Evolutionary conservation across 2,113 vertebrate species (phyloP).

Genomic region (Semicossyphus pulcher): DNA sequence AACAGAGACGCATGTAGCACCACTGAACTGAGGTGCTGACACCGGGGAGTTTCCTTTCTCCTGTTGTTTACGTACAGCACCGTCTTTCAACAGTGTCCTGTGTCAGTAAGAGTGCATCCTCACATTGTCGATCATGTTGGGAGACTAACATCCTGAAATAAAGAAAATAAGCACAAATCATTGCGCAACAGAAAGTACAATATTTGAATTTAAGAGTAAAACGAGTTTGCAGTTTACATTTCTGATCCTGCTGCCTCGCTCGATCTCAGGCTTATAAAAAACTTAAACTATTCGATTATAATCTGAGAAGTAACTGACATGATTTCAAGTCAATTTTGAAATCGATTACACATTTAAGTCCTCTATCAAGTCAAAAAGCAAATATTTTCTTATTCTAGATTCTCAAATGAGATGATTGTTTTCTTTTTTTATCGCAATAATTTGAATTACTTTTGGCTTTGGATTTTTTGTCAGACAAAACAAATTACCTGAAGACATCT

Average conservation of each 20-base stretch:
- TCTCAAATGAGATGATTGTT: no score
- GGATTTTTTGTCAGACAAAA: no score
- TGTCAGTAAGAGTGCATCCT: constrained; percentile 79
- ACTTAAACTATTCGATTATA: background rate
- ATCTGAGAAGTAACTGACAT: background rate
- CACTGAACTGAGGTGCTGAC: background rate
- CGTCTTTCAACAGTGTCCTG: constrained; percentile 57
- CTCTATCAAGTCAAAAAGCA: no score
- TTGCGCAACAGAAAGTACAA: background rate
- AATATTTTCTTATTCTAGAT: no score
- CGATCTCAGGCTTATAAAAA: background rate
- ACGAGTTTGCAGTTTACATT: background rate
- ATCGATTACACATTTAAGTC: no score
- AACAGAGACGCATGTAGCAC: background rate
- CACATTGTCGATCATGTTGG: constrained; percentile 80
- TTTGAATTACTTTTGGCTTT: no score
- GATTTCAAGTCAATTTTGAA: background rate
- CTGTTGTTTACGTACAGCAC: constrained; percentile 75
- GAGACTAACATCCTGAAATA: constrained; percentile 80
- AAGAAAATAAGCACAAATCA: background rate
- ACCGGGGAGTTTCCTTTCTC: background rate
- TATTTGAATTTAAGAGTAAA: background rate
- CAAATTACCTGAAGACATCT: no score
- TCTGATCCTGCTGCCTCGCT: background rate
- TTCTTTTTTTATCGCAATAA: no score